Evolutionary conservation across 1,140 invertebrate species (phyloP).

Genomic region (Bombus polaris): DNA sequence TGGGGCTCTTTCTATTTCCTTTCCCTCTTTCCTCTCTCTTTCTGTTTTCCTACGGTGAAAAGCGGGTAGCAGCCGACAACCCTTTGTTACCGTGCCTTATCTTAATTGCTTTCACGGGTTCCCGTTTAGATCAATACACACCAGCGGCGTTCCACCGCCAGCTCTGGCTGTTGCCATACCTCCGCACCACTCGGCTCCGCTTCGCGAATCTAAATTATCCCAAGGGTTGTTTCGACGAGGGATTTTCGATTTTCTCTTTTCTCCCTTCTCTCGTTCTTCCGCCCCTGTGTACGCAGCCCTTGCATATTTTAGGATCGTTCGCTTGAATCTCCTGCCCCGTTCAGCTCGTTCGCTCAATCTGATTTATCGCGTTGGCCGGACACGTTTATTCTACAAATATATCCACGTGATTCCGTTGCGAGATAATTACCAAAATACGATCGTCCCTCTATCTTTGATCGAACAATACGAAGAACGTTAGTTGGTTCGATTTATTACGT

Average conservation of each 20-base stretch:
- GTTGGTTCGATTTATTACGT: background rate
- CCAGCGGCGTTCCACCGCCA: slow-evolving; percentile 47
- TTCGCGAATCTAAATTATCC: slow-evolving; percentile 77
- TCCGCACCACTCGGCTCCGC: slow-evolving; percentile 45
- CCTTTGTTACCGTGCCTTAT: slow-evolving; percentile 81
- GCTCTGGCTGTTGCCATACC: slow-evolving; percentile 17
- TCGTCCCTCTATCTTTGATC: background rate
- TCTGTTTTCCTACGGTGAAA: slow-evolving; percentile 69
- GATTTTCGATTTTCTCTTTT: slow-evolving; percentile 47
- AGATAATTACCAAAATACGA: background rate
- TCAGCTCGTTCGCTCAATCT: slow-evolving; percentile 22
- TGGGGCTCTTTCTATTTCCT: slow-evolving; percentile 13
- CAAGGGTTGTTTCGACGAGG: slow-evolving; percentile 68
- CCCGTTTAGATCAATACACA: slow-evolving; percentile 81
- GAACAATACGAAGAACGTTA: background rate
- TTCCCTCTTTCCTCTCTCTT: slow-evolving; percentile 23
- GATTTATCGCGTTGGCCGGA: slow-evolving; percentile 42
- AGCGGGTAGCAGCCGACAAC: slow-evolving; percentile 76
- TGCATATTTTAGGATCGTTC: slow-evolving; percentile 56
- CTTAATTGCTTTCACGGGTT: slow-evolving; percentile 81
- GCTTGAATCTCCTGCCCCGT: background rate
- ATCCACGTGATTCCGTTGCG: too few relatives aligned
- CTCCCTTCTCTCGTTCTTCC: background rate
- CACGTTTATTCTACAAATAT: background rate
- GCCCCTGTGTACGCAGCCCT: slow-evolving; percentile 10